These are phyloP conservation scores for Cardinalis cardinalis DNA, from an alignment of 2,113 vertebrate genomes.

Conservation along the genomic window DNA sequence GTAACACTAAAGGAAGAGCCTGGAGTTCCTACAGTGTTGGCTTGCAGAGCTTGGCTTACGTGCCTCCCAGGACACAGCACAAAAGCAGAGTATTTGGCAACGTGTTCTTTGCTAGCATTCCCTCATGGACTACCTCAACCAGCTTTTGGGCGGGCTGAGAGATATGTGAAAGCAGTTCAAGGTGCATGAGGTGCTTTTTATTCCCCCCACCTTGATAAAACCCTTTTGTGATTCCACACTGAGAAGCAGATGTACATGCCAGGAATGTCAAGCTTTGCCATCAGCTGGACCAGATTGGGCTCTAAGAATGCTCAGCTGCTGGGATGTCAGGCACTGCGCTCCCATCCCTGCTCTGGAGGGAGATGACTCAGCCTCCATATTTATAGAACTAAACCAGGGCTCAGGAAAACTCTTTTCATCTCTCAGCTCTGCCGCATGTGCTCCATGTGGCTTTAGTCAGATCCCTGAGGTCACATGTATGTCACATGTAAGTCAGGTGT, in stretches of 20 bases:
- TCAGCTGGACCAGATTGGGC: neutral
- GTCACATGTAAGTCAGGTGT: neutral
- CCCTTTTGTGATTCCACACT: neutral
- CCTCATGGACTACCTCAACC: neutral
- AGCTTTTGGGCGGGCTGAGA: neutral
- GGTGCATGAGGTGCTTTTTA: neutral
- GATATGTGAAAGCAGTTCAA: neutral
- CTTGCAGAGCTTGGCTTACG: neutral
- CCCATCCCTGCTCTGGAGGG: neutral
- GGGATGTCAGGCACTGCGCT: neutral
- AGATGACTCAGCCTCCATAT: neutral
- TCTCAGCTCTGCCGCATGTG: rapidly evolving
- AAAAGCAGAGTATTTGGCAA: neutral
- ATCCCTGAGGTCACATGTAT: neutral
- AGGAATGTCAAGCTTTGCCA: neutral
- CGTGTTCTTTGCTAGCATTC: neutral
- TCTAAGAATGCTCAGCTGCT: neutral
- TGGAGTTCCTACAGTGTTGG: neutral
- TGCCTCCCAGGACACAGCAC: neutral
- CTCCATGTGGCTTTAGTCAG: rapidly evolving
- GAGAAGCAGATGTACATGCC: neutral
- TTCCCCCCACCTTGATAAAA: neutral
- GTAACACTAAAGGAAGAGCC: neutral
- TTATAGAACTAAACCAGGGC: neutral
- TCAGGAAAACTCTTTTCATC: neutral